Evolutionary conservation across 2,113 vertebrate species (phyloP).

Genomic region (Poeciliopsis retropinna): DNA sequence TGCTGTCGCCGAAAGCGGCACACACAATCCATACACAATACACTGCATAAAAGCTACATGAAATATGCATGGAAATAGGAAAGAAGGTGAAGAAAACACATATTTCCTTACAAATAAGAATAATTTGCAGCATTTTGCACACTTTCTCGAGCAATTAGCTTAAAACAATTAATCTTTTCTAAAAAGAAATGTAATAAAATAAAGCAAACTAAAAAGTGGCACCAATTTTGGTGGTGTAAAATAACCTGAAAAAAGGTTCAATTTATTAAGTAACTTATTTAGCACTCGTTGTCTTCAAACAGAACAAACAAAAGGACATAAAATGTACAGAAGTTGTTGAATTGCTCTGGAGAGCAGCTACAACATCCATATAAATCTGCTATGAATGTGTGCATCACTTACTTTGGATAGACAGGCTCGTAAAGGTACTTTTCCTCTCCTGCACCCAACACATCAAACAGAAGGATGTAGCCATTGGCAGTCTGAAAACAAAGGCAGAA

Average conservation of each 20-base stretch:
- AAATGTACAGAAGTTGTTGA: not conserved
- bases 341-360: not conserved
- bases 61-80: not conserved
- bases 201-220: too few relatives aligned
- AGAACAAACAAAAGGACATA: not conserved
- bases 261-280: too few relatives aligned
- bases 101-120: too few relatives aligned
- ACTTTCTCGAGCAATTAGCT: too few relatives aligned
- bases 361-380: not conserved
- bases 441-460: conserved; percentile 89
- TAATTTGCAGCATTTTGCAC: too few relatives aligned
- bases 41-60: not conserved
- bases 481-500: conserved; percentile 78
- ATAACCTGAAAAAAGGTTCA: too few relatives aligned
- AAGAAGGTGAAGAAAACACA: not conserved
- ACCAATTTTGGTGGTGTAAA: too few relatives aligned
- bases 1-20: conserved; percentile 49
- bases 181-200: too few relatives aligned
- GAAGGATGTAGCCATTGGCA: conserved; percentile 93
- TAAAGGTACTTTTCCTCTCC: conserved; percentile 93
- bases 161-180: too few relatives aligned
- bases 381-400: conserved; percentile 71
- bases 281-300: too few relatives aligned
- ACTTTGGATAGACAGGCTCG: conserved; percentile 95
- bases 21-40: not conserved